Conservation (phyloP, 1,140 invertebrate genomes). For the Drosophila takahashii region DNA sequence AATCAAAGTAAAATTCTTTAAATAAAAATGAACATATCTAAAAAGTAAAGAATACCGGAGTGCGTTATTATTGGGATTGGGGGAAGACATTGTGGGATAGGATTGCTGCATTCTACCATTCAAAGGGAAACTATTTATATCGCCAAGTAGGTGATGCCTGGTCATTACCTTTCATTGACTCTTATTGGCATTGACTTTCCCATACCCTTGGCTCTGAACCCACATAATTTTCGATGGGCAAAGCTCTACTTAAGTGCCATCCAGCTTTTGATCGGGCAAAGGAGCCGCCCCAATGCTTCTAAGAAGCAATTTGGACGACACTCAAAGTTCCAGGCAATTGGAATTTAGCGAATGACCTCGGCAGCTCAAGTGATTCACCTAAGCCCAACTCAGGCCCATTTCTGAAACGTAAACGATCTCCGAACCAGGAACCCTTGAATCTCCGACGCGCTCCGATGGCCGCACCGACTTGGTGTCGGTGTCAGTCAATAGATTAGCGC, state of each 20-base stretch:
- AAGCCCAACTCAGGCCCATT: slow-evolving; percentile 9
- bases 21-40: slow-evolving; percentile 83
- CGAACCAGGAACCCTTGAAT: slow-evolving; percentile 25
- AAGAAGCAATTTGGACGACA: slow-evolving; percentile 26
- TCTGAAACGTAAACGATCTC: slow-evolving; percentile 45
- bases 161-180: slow-evolving; percentile 31
- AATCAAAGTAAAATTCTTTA: slow-evolving; percentile 79
- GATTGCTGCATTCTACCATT: not conserved
- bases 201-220: slow-evolving; percentile 13
- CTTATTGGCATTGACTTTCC: slow-evolving; percentile 38
- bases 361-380: slow-evolving; percentile 2
- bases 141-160: not conserved
- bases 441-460: slow-evolving; percentile 24
- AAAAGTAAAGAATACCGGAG: slow-evolving; percentile 40
- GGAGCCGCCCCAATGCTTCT: slow-evolving; percentile 38
- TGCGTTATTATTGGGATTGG: slow-evolving; percentile 7
- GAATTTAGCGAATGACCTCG: slow-evolving; percentile 4
- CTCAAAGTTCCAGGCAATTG: slow-evolving; percentile 15
- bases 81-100: not conserved
- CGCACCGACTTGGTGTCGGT: slow-evolving; percentile 23
- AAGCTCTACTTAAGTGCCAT: slow-evolving; percentile 7
- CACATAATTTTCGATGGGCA: slow-evolving; percentile 8
- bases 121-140: not conserved
- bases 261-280: slow-evolving; percentile 48
- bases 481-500: slow-evolving; percentile 48